Evolutionary conservation across 2,113 vertebrate species (phyloP).

Genomic region (Australoheros scitulus): DNA sequence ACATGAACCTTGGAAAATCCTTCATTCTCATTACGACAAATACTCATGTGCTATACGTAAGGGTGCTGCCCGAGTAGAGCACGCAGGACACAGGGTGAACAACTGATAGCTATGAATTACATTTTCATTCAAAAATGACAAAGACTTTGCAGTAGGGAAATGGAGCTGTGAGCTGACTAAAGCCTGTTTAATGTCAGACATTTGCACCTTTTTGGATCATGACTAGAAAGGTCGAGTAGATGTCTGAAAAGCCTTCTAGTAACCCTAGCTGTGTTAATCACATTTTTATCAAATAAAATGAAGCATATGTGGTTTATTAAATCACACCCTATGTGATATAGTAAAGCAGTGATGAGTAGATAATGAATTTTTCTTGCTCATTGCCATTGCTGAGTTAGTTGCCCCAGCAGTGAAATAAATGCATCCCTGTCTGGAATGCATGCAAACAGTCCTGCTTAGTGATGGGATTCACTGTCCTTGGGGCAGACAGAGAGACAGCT

Average conservation of each 20-base stretch:
- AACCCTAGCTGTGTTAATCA: neutral
- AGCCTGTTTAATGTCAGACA: neutral
- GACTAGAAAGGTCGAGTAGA: neutral
- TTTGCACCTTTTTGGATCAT: neutral
- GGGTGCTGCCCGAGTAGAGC: neutral
- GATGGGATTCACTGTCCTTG: conserved; percentile 45
- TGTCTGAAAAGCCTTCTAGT: neutral
- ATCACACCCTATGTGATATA: neutral
- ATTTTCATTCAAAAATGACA: neutral
- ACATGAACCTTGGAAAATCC: neutral
- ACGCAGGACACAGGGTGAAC: neutral
- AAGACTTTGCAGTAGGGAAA: neutral
- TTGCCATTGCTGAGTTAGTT: conserved; percentile 5
- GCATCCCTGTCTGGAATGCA: conserved; percentile 56
- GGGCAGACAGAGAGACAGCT: conserved; percentile 50
- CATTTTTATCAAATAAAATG: neutral
- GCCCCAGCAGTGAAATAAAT: conserved; percentile 28
- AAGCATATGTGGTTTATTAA: neutral
- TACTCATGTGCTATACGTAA: neutral
- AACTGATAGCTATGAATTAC: neutral
- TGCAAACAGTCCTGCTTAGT: conserved; percentile 51
- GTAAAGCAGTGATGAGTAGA: neutral
- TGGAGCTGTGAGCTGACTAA: neutral
- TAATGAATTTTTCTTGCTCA: neutral
- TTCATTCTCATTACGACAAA: neutral